Conservation (phyloP, 1,140 invertebrate species). For the Pomacea maculata region DNA sequence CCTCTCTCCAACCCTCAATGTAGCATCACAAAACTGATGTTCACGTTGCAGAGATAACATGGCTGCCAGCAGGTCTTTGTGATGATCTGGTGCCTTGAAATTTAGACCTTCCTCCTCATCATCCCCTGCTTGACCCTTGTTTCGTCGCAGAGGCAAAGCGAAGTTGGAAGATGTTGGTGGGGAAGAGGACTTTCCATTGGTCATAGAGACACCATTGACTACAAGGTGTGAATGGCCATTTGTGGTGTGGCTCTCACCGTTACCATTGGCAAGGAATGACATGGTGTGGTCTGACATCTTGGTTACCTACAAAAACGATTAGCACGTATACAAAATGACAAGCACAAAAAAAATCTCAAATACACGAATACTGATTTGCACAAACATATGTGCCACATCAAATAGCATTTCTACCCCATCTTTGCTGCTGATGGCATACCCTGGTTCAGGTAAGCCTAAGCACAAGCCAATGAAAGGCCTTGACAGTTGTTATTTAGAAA, state of each 20-base stretch:
- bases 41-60: constrained; percentile 79
- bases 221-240: neutral
- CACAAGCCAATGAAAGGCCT: too few relatives aligned
- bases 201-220: neutral
- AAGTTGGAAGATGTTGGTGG: too few relatives aligned
- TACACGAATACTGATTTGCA: too few relatives aligned
- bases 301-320: neutral
- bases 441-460: too few relatives aligned
- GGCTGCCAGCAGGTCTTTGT: constrained; percentile 21
- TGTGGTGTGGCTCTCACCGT: neutral
- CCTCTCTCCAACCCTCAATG: constrained; percentile 76
- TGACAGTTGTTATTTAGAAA: too few relatives aligned
- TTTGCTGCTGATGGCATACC: too few relatives aligned
- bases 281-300: neutral
- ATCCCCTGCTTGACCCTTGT: neutral
- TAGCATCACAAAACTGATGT: constrained; percentile 81
- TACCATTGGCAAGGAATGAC: neutral
- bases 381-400: too few relatives aligned
- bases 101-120: constrained; percentile 18
- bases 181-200: neutral
- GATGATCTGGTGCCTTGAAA: constrained; percentile 17
- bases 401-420: too few relatives aligned
- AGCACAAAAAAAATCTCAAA: too few relatives aligned
- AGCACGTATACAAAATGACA: too few relatives aligned
- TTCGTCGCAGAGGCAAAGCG: too few relatives aligned